phyloP scores from a whole-genome alignment of 92 coral and sea anemone genomes.

The Parazoanthus swiftii region DNA sequence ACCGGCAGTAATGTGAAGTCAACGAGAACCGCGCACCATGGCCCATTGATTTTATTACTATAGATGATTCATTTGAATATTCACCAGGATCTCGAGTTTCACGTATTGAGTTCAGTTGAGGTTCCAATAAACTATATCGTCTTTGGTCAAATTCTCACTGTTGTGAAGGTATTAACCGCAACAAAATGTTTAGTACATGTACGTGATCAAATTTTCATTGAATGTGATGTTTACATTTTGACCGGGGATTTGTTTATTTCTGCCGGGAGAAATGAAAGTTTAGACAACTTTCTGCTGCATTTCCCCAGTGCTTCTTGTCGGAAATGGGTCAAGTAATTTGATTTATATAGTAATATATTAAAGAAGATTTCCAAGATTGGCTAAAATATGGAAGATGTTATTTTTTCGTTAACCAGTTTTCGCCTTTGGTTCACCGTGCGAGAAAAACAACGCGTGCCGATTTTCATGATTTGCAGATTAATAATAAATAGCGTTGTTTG shows the following conservation, averaged over 20 bases:
- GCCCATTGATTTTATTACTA: too few relatives aligned
- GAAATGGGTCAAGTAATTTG: background rate
- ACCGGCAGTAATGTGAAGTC: background rate
- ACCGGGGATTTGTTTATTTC: background rate
- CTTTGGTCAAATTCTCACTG: too few relatives aligned
- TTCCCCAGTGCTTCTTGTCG: background rate
- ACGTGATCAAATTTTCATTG: background rate
- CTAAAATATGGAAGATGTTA: background rate
- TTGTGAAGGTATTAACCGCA: background rate
- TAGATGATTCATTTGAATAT: background rate
- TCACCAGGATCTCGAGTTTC: background rate
- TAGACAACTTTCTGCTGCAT: background rate
- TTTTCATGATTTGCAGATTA: background rate
- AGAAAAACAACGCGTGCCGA: background rate
- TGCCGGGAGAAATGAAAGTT: background rate
- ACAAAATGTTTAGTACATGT: background rate
- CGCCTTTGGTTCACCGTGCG: background rate
- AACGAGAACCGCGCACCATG: background rate
- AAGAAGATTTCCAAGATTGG: background rate
- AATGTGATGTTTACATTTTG: background rate
- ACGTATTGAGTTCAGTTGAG: background rate
- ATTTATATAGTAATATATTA: background rate
- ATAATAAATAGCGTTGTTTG: too few relatives aligned
- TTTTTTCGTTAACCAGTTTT: background rate
- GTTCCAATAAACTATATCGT: background rate